These are phyloP conservation scores for Astyanax mexicanus DNA, from an alignment of 2,797 vertebrate species.

Conservation along the genomic window DNA sequence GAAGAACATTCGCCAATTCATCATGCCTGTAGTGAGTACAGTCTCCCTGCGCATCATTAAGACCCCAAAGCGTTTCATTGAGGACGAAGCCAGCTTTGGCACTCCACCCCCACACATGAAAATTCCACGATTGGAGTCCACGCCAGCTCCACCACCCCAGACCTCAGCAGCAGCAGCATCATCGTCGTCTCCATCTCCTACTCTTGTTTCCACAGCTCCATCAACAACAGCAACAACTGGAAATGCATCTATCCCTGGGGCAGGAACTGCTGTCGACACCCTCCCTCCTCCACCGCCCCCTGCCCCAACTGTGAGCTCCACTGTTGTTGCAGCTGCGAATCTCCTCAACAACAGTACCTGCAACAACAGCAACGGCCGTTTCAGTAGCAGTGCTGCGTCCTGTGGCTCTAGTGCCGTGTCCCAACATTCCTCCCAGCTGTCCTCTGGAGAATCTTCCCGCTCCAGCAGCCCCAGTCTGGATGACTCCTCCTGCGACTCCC, in stretches of 20 bases:
- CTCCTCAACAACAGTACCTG: slow-evolving; percentile 72
- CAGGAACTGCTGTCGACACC: slow-evolving; percentile 61
- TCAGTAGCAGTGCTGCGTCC: slow-evolving; percentile 88
- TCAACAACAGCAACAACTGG: slow-evolving; percentile 65
- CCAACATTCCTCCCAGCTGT: slow-evolving; percentile 94
- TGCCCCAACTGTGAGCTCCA: slow-evolving; percentile 51
- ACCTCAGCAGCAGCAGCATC: no score
- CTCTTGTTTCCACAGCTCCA: slow-evolving; percentile 66
- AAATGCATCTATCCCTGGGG: slow-evolving; percentile 57
- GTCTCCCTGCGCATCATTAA: slow-evolving; percentile 97
- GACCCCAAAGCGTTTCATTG: slow-evolving; percentile 97
- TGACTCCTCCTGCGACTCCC: slow-evolving; percentile 95
- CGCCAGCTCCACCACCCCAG: slow-evolving; percentile 71
- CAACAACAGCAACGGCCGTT: slow-evolving; percentile 78
- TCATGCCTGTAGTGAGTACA: slow-evolving; percentile 99
- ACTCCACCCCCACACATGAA: slow-evolving; percentile 86
- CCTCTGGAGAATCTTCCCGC: slow-evolving; percentile 95
- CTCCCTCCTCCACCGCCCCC: slow-evolving; percentile 74
- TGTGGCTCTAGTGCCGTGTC: slow-evolving; percentile 95
- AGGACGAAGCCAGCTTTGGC: slow-evolving; percentile 92
- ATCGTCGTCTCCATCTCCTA: slow-evolving; percentile 52
- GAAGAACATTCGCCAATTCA: slow-evolving; percentile 97
- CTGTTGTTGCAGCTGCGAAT: slow-evolving; percentile 51
- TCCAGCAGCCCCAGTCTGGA: slow-evolving; percentile 96
- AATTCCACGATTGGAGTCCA: slow-evolving; percentile 88